Base-by-base conservation (phyloP, 2,113 vertebrate species). In the Passer montanus region DNA sequence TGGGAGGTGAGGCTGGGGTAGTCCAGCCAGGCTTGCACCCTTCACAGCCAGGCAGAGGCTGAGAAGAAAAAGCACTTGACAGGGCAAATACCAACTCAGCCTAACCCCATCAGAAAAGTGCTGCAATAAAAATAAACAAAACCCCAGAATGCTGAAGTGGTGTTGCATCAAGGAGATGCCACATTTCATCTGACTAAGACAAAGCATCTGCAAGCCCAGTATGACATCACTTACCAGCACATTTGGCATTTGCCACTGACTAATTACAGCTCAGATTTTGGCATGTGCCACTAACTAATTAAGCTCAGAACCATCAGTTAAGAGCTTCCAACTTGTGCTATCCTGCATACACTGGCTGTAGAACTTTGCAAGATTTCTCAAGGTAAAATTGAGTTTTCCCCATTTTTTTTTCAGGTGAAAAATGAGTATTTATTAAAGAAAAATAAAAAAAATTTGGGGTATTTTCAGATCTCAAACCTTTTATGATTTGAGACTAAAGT, bases 101-200 rank as follows among this genome's bases (percentile, higher is more conserved):
- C 23, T 14, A 18, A 67, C 17, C 17, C 8, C 49, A 13, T 5
- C 39, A 59, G 49, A 5, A 4, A 37, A 56, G 14, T 23, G 27
- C 41, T 72, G 37, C 13, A 47, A 22, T 19, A 4, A 60, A 39
- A 74, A 20, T 3, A 21, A n/a, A n/a, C 20, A 22, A 20, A 35
- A 13, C 0, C 4, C 5, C 39, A 10, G 33, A 49, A 33, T 1
- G 11, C 1, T 23, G 20, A 23, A 55, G 37, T 7, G 33, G 7
- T 69, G 28, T 3, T 59, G 62, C 31, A 39, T 33, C 18, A 33
- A 26, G 50, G 63, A 21, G 62, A 20, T 18, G 28, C 16, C 11
- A 0, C 33, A 19, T 24, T 74, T 77, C 15, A 1, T 77, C 56
- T 60, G 55, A 30, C 14, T 4, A 3, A 35, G 23, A 33, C 3